These are phyloP conservation scores for Caenorhabditis virilis DNA, from an alignment of 2,888 invertebrate species.

Conservation along the genomic window DNA sequence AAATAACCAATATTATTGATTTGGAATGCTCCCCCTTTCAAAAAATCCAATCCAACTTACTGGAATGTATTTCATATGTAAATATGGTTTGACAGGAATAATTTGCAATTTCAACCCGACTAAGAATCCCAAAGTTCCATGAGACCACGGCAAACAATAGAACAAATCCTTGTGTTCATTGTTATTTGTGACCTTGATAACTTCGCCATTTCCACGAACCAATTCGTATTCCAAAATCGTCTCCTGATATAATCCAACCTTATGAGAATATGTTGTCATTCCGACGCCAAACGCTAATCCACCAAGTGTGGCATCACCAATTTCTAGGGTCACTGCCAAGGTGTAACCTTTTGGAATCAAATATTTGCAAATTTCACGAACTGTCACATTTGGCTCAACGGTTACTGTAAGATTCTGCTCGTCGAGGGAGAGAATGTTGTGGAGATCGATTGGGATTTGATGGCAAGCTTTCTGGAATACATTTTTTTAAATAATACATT, in stretches of 20 bases:
- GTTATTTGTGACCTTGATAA: constrained; percentile 70
- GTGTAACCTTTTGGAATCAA: constrained; percentile 75
- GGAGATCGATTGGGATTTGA: constrained; percentile 75
- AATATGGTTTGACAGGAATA: constrained; percentile 75
- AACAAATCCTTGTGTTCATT: constrained; percentile 75
- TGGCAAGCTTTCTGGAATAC: constrained; percentile 74
- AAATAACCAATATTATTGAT: no score
- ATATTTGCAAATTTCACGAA: constrained; percentile 76
- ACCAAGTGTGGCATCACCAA: constrained; percentile 77
- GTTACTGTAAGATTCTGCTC: constrained; percentile 74
- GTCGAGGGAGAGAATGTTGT: constrained; percentile 75
- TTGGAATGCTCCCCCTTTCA: no score
- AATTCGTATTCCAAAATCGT: constrained; percentile 76
- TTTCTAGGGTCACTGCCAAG: constrained; percentile 77
- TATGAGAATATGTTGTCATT: constrained; percentile 80
- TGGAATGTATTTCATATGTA: constrained; percentile 76
- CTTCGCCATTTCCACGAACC: constrained; percentile 75
- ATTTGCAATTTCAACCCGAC: constrained; percentile 76
- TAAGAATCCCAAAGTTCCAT: constrained; percentile 75
- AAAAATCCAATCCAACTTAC: no score
- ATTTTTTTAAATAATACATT: no score
- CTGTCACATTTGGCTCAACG: constrained; percentile 77
- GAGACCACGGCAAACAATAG: constrained; percentile 76
- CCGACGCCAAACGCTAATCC: constrained; percentile 78
- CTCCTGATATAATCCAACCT: constrained; percentile 77